These are phyloP conservation scores for Pelodiscus sinensis DNA, from an alignment of 2,113 vertebrate species.

Conservation along the genomic window DNA sequence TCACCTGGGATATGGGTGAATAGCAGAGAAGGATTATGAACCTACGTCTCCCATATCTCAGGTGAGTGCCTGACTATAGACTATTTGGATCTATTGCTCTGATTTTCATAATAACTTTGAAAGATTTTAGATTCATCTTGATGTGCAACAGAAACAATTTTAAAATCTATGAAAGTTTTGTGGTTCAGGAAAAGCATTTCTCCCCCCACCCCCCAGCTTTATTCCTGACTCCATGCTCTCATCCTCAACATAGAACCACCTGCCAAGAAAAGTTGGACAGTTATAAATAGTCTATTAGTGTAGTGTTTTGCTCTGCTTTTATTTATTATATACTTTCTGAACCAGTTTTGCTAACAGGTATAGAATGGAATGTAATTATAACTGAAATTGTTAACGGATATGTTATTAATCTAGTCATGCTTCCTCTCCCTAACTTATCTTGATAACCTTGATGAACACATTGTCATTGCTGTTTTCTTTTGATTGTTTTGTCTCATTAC, in stretches of 20 bases:
- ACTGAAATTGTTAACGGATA: background rate
- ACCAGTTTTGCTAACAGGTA: conserved; percentile 11
- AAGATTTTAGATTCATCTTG: background rate
- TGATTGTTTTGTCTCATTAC: conserved; percentile 47
- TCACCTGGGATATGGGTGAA: background rate
- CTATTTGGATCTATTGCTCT: background rate
- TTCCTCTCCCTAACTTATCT: conserved; percentile 22
- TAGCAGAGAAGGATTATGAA: background rate
- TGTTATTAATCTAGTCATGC: conserved; percentile 8
- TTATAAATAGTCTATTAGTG: background rate
- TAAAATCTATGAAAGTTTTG: background rate
- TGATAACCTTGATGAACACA: conserved; percentile 26
- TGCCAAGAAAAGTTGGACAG: background rate
- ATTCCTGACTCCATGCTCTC: background rate
- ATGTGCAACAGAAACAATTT: background rate
- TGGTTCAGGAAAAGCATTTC: background rate
- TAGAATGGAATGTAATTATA: background rate
- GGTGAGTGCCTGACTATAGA: background rate
- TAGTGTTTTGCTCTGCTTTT: background rate
- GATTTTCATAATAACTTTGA: background rate
- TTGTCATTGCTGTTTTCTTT: background rate
- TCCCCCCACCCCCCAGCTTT: background rate
- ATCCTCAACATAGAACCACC: background rate
- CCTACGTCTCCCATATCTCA: background rate
- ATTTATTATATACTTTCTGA: background rate